phyloP scores from a whole-genome alignment of 2,113 vertebrate genomes.

The Chauna torquata region DNA sequence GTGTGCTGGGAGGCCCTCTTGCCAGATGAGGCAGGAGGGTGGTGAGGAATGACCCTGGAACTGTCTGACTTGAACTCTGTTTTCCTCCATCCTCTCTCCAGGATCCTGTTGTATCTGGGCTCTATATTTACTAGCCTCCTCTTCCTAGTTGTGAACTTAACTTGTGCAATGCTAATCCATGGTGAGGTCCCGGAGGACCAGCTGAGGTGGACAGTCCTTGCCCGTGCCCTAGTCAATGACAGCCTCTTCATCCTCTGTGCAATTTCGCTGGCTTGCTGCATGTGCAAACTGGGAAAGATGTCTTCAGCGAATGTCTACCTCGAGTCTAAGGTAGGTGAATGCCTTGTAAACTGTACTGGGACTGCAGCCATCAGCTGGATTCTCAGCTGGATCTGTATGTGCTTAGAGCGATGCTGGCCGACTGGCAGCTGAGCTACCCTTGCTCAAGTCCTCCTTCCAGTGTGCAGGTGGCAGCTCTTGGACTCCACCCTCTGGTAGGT shows the following conservation, averaged over 20 bases:
- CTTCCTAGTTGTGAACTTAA: constrained; percentile 92
- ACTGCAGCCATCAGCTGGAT: not conserved
- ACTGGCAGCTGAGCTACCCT: not conserved
- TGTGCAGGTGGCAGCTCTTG: not conserved
- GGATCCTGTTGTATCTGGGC: constrained; percentile 86
- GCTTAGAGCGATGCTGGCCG: not conserved
- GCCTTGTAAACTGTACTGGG: not conserved
- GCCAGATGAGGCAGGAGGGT: not conserved
- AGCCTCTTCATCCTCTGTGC: constrained; percentile 93
- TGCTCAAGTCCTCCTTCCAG: not conserved
- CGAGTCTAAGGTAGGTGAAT: constrained; percentile 88
- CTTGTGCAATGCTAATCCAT: constrained; percentile 88
- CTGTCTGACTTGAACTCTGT: not conserved
- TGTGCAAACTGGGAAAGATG: constrained; percentile 95
- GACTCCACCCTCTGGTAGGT: not conserved
- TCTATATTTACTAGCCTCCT: constrained; percentile 87
- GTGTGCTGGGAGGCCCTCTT: not conserved
- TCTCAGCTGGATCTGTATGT: not conserved
- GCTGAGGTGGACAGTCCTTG: constrained; percentile 83
- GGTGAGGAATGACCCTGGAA: not conserved
- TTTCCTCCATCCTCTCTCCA: constrained; percentile 12
- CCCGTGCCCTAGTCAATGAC: constrained; percentile 90
- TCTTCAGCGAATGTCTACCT: constrained; percentile 98
- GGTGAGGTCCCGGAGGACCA: constrained; percentile 77
- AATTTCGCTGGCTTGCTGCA: constrained; percentile 88